Base-by-base conservation (phyloP, 2,797 vertebrate species). In the Pseudotriccus pelzelni region DNA sequence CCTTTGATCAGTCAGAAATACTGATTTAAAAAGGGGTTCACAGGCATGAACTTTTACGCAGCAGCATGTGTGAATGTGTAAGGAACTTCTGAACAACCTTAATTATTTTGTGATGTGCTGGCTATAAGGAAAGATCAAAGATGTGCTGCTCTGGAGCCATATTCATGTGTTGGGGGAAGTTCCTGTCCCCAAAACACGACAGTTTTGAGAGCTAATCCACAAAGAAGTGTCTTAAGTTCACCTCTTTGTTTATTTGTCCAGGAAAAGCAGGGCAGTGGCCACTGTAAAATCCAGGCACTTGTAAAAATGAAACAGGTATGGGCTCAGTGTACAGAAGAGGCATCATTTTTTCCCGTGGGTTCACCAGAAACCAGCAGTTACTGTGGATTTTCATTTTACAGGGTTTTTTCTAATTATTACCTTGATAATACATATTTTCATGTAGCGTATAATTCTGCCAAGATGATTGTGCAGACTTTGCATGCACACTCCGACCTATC, bases 1-100 rank as follows among this genome's bases (percentile, higher is more conserved):
- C 80, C 67, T 95, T 93, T 81, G 67, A 91, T 93, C 83, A 60
- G 50, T 15, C 69, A 90, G 76, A 86, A 91, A 50, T 44, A 24
- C 62, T 75, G 62, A 73, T 84, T 90, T 72, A 15, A 78, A 90
- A 56, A n/a, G 36, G 25, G 72, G 83, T 88, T 90, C 69, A 36
- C 0, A 6, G 93, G 37, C 73, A 11, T 75, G 69, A 94, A 88
- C 85, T 94, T 81, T 14, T 9, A 25, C 72, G 64, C 73, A 75
- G 79, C 79, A 60, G 72, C 14, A 12, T 64, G 73, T 89, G 67
- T 77, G 87, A 62, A 74, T 76, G 37, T n/a, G 76, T 88, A 64
- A 60, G 59, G 52, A 63, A 81, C 69, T 91, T 60, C 25, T 62
- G 66, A 88, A 72, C 50, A 64, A 3, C 60, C 52, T 76, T 91